Evolutionary conservation across 2,888 invertebrate species (phyloP).

Genomic region (Ommatoiulus sabulosus): DNA sequence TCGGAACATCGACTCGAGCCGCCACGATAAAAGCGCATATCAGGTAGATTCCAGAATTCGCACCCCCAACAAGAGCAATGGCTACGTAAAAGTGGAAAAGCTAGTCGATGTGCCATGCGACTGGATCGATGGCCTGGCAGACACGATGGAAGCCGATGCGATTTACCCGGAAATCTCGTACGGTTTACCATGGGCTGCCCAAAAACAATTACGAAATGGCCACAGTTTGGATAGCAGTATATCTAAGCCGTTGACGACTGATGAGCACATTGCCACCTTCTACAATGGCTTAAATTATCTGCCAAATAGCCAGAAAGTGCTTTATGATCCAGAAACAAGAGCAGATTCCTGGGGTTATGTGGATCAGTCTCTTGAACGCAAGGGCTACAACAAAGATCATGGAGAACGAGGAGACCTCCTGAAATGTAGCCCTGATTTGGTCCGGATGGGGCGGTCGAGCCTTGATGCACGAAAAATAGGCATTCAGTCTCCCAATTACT

Average conservation of each 20-base stretch:
- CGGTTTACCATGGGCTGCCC: background rate
- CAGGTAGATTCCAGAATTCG: background rate
- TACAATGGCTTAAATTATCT: background rate
- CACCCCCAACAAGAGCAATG: conserved; percentile 4
- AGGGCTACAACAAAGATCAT: conserved; percentile 53
- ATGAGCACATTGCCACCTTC: conserved; percentile 55
- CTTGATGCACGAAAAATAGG: background rate
- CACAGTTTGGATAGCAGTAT: background rate
- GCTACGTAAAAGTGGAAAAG: conserved; percentile 56
- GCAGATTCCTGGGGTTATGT: conserved; percentile 56
- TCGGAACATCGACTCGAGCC: background rate
- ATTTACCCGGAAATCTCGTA: conserved; percentile 32
- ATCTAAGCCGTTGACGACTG: background rate
- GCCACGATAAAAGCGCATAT: conserved; percentile 9
- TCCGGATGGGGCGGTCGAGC: background rate
- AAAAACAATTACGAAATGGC: conserved; percentile 54
- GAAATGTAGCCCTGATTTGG: background rate
- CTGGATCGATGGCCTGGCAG: conserved; percentile 33
- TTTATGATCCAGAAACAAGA: conserved; percentile 17
- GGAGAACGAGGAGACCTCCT: conserved; percentile 45
- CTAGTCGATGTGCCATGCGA: conserved; percentile 51
- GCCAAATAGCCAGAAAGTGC: background rate
- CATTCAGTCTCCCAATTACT: background rate
- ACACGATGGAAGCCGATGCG: conserved; percentile 53
- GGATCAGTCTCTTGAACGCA: conserved; percentile 51